Conservation (phyloP, 2,113 vertebrate species). For the Chloebia gouldiae region DNA sequence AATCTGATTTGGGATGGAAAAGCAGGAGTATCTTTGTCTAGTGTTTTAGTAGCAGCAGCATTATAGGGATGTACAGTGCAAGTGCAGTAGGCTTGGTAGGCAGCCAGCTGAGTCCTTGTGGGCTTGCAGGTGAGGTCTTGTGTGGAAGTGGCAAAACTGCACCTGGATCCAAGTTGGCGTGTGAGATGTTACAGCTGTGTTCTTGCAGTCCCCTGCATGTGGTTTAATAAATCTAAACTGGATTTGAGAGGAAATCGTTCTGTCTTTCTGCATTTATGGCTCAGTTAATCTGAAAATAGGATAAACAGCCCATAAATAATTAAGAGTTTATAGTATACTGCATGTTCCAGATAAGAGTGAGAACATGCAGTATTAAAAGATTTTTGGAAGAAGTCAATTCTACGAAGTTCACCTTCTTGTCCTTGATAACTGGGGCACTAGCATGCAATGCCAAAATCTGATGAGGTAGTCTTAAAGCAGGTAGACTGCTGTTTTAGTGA, state of each 20-base stretch:
- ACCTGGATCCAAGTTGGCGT: background rate
- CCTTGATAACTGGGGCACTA: background rate
- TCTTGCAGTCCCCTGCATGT: background rate
- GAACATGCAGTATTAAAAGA: background rate
- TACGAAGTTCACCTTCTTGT: background rate
- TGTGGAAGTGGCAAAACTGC: background rate
- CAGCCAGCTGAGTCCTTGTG: background rate
- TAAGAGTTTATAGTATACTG: background rate
- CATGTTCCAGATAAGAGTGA: background rate
- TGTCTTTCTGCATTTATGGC: background rate
- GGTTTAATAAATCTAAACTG: constrained; percentile 28
- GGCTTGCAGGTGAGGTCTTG: background rate
- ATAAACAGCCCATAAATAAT: constrained; percentile 30
- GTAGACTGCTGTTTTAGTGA: background rate
- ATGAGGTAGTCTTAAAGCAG: background rate
- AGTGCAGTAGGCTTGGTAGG: background rate
- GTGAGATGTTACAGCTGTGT: constrained; percentile 16
- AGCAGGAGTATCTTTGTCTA: background rate
- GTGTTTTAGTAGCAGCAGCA: background rate
- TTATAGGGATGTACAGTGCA: accelerated
- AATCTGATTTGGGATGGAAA: background rate
- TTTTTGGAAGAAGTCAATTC: background rate
- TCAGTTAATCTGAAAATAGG: constrained; percentile 23
- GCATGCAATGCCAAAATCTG: background rate
- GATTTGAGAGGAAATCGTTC: background rate